Evolutionary conservation across 2,797 vertebrate genomes (phyloP).

Genomic region (Rhincodon typus): DNA sequence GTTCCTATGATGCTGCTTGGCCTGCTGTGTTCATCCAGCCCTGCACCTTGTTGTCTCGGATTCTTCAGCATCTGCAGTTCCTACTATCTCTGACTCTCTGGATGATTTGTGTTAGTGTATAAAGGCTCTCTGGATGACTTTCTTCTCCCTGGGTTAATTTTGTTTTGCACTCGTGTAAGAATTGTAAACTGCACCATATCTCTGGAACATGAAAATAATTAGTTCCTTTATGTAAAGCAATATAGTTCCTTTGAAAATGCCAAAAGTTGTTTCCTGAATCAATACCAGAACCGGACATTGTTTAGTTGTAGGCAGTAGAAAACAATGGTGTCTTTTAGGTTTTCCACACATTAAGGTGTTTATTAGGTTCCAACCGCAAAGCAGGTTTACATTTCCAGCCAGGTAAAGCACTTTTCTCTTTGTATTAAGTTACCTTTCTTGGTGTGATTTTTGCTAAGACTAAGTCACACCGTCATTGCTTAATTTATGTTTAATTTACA

Average conservation of each 20-base stretch:
- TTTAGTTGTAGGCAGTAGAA: neutral
- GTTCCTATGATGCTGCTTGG: too few species aligned
- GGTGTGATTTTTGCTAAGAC: neutral
- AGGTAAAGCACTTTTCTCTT: neutral
- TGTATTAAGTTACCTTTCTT: neutral
- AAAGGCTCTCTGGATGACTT: neutral
- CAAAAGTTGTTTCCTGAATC: neutral
- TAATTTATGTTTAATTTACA: too few species aligned
- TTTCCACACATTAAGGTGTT: neutral
- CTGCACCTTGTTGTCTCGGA: too few species aligned
- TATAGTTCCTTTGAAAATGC: neutral
- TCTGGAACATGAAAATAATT: neutral
- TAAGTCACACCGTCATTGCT: neutral
- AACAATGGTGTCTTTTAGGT: neutral
- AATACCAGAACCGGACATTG: neutral
- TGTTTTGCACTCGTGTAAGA: neutral
- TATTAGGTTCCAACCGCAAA: neutral
- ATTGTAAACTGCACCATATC: neutral
- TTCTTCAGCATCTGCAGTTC: too few species aligned
- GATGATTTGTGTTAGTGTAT: neutral
- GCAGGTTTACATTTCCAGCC: neutral
- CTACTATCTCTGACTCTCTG: too few species aligned
- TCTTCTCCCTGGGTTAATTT: neutral
- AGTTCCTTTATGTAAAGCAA: neutral
- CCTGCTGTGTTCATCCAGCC: too few species aligned